phyloP scores from a whole-genome alignment of 1,140 invertebrate genomes.

The Pogonus chalceus region DNA sequence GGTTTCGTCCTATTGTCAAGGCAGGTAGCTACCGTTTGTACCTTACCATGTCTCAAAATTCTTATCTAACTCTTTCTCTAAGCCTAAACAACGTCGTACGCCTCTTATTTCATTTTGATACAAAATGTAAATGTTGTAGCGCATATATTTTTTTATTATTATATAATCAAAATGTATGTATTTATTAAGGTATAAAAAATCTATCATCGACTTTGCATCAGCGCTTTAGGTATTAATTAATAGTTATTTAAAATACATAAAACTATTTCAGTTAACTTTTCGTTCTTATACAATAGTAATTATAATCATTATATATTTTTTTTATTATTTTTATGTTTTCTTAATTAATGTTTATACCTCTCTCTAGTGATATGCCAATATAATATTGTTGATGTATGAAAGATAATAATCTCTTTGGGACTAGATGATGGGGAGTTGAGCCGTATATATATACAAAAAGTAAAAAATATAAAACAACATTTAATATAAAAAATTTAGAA shows the following conservation, averaged over 20 bases:
- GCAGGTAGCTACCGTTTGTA: background rate
- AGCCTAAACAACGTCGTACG: background rate
- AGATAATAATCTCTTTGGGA: slow-evolving; percentile 26
- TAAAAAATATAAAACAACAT: slow-evolving; percentile 34
- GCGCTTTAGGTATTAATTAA: background rate
- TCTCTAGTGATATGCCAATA: slow-evolving; percentile 7
- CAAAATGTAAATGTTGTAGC: slow-evolving; percentile 1
- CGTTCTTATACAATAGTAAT: background rate
- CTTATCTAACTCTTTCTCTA: background rate
- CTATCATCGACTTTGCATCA: background rate
- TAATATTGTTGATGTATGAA: slow-evolving; percentile 3
- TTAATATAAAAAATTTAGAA: slow-evolving; percentile 36
- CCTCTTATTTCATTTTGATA: slow-evolving; percentile 3
- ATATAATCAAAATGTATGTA: background rate
- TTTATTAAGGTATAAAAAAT: background rate
- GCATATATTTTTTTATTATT: background rate
- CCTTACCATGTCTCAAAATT: background rate
- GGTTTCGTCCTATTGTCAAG: slow-evolving; percentile 2
- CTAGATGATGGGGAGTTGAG: slow-evolving; percentile 36
- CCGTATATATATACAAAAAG: slow-evolving; percentile 33
- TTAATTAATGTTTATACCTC: background rate
- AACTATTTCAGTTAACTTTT: slow-evolving; percentile 7
- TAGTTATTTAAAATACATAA: slow-evolving; percentile 3
- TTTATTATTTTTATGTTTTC: background rate
- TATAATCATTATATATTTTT: background rate